These are phyloP conservation scores for Phyllopteryx taeniolatus DNA, from an alignment of 2,113 vertebrate genomes.

Conservation along the genomic window DNA sequence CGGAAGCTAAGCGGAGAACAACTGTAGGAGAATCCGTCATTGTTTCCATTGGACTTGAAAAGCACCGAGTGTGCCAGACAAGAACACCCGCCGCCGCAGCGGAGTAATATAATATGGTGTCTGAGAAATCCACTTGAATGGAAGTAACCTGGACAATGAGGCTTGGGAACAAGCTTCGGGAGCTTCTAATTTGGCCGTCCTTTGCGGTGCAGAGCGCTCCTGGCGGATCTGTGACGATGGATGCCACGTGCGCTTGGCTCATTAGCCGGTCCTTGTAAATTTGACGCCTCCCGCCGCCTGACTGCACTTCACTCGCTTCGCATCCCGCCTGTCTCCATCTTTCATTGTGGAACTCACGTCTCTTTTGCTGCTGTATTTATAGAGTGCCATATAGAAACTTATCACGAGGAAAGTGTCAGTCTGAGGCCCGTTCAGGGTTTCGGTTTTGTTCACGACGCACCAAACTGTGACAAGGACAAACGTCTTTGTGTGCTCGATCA, in stretches of 20 bases:
- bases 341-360: slow-evolving; percentile 11
- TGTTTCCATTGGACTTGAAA: slow-evolving; percentile 72
- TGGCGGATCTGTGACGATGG: slow-evolving; percentile 30
- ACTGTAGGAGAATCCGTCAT: slow-evolving; percentile 55
- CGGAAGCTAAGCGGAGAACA: slow-evolving; percentile 61
- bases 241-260: slow-evolving; percentile 24
- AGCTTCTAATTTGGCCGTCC: slow-evolving; percentile 9
- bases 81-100: slow-evolving; percentile 41
- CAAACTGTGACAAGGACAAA: slow-evolving; percentile 12
- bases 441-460: slow-evolving; percentile 27
- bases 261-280: slow-evolving; percentile 32
- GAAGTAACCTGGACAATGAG: slow-evolving; percentile 19
- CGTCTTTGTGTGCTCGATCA: slow-evolving; percentile 23
- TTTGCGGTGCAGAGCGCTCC: not conserved
- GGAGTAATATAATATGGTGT: slow-evolving; percentile 23
- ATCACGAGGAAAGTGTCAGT: slow-evolving; percentile 9
- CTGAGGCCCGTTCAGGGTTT: slow-evolving; percentile 32
- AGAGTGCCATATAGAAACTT: slow-evolving; percentile 59
- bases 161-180: slow-evolving; percentile 5
- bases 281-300: slow-evolving; percentile 14
- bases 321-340: slow-evolving; percentile 21
- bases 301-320: slow-evolving; percentile 18
- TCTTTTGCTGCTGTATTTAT: slow-evolving; percentile 61
- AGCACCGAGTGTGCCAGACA: slow-evolving; percentile 40
- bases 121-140: slow-evolving; percentile 31